phyloP scores from a whole-genome alignment of 2,888 invertebrate genomes.

The Drosophila helvetica region DNA sequence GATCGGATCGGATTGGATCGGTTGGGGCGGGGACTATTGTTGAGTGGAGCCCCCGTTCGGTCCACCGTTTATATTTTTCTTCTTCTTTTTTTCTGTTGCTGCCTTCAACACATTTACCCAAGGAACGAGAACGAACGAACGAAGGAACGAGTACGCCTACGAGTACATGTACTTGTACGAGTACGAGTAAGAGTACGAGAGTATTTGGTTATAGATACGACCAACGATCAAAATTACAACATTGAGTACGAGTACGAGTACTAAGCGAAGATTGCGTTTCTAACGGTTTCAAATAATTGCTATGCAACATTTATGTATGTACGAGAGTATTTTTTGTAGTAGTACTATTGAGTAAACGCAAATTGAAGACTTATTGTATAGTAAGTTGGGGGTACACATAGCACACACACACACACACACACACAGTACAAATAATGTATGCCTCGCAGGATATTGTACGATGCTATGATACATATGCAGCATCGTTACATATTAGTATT shows the following conservation, averaged over 20 bases:
- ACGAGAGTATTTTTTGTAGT: slow-evolving; percentile 26
- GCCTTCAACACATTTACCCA: slow-evolving; percentile 30
- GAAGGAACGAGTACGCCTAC: slow-evolving; percentile 47
- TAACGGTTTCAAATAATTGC: slow-evolving; percentile 50
- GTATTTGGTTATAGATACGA: slow-evolving; percentile 29
- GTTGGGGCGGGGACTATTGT: neutral
- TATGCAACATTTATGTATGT: slow-evolving; percentile 58
- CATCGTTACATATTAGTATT: slow-evolving; percentile 14
- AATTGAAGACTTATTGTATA: slow-evolving; percentile 49
- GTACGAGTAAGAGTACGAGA: slow-evolving; percentile 45
- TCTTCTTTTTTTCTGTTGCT: neutral
- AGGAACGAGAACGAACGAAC: slow-evolving; percentile 20
- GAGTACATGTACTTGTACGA: slow-evolving; percentile 41
- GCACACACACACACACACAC: slow-evolving; percentile 16
- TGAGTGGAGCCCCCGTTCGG: slow-evolving; percentile 10
- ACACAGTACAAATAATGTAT: slow-evolving; percentile 8
- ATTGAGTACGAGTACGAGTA: slow-evolving; percentile 67
- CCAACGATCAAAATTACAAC: slow-evolving; percentile 73
- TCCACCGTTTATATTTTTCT: slow-evolving; percentile 1
- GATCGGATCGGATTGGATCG: neutral
- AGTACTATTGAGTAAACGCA: slow-evolving; percentile 47
- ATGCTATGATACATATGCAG: slow-evolving; percentile 4
- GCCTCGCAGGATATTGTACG: neutral
- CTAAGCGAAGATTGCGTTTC: slow-evolving; percentile 65
- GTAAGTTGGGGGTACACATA: slow-evolving; percentile 17